Evolutionary conservation across 2,888 invertebrate genomes (phyloP).

Genomic region (Seladonia tumulorum): DNA sequence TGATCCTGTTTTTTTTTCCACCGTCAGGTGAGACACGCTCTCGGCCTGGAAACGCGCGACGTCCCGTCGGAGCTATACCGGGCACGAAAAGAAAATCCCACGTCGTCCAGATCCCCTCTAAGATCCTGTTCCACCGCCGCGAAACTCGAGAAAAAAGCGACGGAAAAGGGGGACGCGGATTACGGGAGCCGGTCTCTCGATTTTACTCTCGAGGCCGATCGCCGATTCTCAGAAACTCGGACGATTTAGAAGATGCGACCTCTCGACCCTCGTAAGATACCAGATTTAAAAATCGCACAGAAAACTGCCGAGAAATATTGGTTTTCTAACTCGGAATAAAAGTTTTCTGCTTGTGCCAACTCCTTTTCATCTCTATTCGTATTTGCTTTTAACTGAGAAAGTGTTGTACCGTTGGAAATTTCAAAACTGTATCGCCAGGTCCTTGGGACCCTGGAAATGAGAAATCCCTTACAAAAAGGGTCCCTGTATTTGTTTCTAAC

Average conservation of each 20-base stretch:
- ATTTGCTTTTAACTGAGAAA: too few relatives aligned
- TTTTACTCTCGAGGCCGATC: constrained; percentile 70
- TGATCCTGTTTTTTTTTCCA: constrained; percentile 28
- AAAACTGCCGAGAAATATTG: not conserved
- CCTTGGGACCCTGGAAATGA: too few relatives aligned
- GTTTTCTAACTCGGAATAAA: not conserved
- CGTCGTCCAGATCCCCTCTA: not conserved
- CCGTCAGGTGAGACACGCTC: not conserved
- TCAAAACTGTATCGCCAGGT: too few relatives aligned
- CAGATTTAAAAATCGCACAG: constrained; percentile 4
- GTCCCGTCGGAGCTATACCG: not conserved
- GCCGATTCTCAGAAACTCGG: constrained; percentile 59
- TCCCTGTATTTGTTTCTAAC: too few relatives aligned
- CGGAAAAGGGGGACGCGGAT: constrained; percentile 15
- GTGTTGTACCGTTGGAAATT: too few relatives aligned
- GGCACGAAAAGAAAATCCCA: constrained; percentile 28
- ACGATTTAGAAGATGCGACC: constrained; percentile 1
- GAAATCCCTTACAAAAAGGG: too few relatives aligned
- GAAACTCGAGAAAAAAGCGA: constrained; percentile 10
- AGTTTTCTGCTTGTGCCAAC: not conserved
- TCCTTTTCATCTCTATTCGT: not conserved
- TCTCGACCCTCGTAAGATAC: not conserved
- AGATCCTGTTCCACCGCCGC: constrained; percentile 4
- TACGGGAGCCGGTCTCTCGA: constrained; percentile 39
- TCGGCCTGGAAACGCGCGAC: constrained; percentile 13